A percentile compares a stretch with the other conserved stretches of the same genome.
These are phyloP conservation scores for Thymelicus acteon DNA, from an alignment of 2,888 invertebrate species.

Conservation along the genomic window DNA sequence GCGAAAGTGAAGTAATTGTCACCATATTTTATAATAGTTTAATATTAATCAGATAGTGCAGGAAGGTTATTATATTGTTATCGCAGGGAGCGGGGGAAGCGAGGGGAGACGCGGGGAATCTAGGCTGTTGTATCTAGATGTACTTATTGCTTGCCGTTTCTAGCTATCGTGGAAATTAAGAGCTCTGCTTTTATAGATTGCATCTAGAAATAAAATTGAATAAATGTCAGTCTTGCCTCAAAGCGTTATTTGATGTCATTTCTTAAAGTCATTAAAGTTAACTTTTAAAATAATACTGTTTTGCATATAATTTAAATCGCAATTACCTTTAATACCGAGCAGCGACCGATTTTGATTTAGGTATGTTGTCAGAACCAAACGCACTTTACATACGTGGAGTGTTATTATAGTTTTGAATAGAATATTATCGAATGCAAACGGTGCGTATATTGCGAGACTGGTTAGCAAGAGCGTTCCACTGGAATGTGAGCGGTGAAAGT, in stretches of 20 bases:
- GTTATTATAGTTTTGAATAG: conserved; percentile 20
- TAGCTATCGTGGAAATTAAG: conserved; percentile 28
- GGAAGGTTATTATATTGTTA: conserved; percentile 46
- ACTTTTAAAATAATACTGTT: not conserved
- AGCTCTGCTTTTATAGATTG: not conserved
- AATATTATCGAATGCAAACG: conserved; percentile 27
- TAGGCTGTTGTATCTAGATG: conserved; percentile 45
- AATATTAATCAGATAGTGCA: conserved; percentile 43
- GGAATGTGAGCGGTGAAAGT: conserved; percentile 82
- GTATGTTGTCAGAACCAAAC: conserved; percentile 17
- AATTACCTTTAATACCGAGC: conserved; percentile 12
- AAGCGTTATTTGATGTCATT: conserved; percentile 22
- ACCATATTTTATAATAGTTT: conserved; percentile 30
- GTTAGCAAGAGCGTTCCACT: conserved; percentile 61
- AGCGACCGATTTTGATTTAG: conserved; percentile 20
- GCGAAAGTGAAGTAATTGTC: conserved; percentile 9
- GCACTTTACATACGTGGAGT: conserved; percentile 29
- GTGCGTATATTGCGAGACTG: conserved; percentile 50
- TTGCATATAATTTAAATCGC: not conserved
- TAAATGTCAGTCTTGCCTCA: not conserved
- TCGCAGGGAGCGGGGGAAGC: conserved; percentile 47
- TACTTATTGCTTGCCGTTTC: conserved; percentile 14
- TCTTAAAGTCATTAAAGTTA: not conserved
- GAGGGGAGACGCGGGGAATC: conserved; percentile 47
- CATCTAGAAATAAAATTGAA: not conserved